Conservation (phyloP, 2,113 vertebrate species). For the Atlantisia rogersi region DNA sequence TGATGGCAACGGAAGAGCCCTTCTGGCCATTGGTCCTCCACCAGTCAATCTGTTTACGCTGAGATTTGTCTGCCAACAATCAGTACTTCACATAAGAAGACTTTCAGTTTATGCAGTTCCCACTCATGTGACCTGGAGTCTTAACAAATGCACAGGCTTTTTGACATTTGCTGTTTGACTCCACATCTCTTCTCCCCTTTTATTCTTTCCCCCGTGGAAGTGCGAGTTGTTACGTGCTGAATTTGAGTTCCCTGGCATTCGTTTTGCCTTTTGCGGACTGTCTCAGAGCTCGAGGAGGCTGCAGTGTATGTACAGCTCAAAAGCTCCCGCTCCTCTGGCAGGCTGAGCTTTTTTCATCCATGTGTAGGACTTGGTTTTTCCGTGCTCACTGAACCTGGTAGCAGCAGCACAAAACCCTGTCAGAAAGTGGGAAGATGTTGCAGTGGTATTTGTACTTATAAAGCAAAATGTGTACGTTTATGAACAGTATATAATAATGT, state of each 20-base stretch:
- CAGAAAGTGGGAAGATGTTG: not conserved
- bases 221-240: not conserved
- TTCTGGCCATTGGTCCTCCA: not conserved
- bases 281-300: not conserved
- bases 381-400: not conserved
- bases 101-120: not conserved
- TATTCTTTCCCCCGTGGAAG: not conserved
- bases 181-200: not conserved
- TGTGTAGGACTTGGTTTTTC: not conserved
- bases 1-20: not conserved
- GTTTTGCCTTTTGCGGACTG: not conserved
- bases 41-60: not conserved
- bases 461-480: not conserved
- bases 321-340: not conserved
- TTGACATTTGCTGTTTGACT: not conserved
- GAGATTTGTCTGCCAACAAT: not conserved
- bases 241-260: not conserved
- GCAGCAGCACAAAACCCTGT: not conserved
- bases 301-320: fast-evolving
- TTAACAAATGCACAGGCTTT: not conserved
- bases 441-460: not conserved
- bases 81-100: not conserved
- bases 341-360: not conserved
- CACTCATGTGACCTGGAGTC: not conserved
- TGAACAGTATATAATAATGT: not conserved